A percentile compares a stretch with the other conserved stretches of the same genome.
These are phyloP conservation scores for Porphyrio hochstetteri DNA, from an alignment of 2,113 vertebrate genomes.

Conservation along the genomic window DNA sequence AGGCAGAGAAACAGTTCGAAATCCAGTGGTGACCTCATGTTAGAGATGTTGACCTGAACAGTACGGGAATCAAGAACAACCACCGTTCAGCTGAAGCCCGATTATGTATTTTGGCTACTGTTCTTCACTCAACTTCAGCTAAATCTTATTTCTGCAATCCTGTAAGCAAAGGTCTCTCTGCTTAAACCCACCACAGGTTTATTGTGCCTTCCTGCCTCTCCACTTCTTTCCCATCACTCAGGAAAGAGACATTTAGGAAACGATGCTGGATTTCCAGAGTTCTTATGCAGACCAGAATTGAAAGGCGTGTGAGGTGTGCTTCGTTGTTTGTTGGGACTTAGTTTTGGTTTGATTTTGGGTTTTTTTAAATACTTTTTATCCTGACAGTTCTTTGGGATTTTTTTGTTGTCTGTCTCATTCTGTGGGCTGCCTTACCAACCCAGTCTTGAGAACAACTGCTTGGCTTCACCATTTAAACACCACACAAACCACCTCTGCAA, in stretches of 20 bases:
- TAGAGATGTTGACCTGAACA: not conserved
- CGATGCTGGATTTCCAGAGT: not conserved
- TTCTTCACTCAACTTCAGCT: not conserved
- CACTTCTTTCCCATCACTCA: not conserved
- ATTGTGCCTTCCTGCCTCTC: not conserved
- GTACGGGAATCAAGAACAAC: not conserved
- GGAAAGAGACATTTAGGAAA: not conserved
- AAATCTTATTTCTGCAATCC: not conserved
- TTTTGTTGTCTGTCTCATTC: not conserved
- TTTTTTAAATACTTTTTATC: not conserved
- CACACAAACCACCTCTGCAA: not conserved
- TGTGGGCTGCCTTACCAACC: not conserved
- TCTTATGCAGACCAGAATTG: not conserved
- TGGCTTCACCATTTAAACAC: fast-evolving
- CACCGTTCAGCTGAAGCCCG: not conserved
- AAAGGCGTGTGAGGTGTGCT: not conserved
- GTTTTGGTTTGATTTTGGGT: too few species aligned
- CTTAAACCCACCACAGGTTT: not conserved
- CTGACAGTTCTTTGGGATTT: not conserved
- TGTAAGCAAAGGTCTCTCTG: not conserved
- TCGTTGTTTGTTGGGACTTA: not conserved
- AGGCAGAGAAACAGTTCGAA: not conserved
- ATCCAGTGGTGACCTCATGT: fast-evolving
- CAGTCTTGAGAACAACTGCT: not conserved
- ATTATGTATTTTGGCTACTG: not conserved